Conservation (phyloP, 2,888 invertebrate genomes). For the Netelia inedita region DNA sequence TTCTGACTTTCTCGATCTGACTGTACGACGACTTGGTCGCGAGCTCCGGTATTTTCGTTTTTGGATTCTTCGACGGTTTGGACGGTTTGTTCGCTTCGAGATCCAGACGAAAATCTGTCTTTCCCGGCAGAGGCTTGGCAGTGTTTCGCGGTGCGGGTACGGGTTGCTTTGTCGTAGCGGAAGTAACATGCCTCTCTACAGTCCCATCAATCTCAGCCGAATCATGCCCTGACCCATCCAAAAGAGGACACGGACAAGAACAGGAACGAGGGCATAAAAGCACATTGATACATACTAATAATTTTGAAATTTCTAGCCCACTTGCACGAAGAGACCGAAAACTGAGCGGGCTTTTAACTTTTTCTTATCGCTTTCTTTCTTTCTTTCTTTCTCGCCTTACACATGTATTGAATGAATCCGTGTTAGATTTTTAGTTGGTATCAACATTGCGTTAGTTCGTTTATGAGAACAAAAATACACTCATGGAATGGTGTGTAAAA, state of each 20-base stretch:
- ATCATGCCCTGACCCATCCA: slow-evolving; percentile 85
- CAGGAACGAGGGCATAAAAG: slow-evolving; percentile 85
- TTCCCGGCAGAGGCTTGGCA: slow-evolving; percentile 75
- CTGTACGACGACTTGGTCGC: slow-evolving; percentile 59
- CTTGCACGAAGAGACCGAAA: slow-evolving; percentile 78
- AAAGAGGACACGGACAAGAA: slow-evolving; percentile 84
- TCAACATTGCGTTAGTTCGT: slow-evolving; percentile 81
- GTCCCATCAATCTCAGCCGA: slow-evolving; percentile 85
- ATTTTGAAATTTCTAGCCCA: slow-evolving; percentile 81
- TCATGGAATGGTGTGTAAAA: slow-evolving; percentile 78
- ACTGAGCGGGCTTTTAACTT: slow-evolving; percentile 73
- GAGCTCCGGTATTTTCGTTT: slow-evolving; percentile 74
- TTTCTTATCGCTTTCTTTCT: slow-evolving; percentile 33
- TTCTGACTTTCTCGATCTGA: slow-evolving; percentile 36
- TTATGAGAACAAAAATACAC: slow-evolving; percentile 65
- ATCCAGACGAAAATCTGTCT: slow-evolving; percentile 81
- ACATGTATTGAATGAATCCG: slow-evolving; percentile 68
- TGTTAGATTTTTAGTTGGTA: slow-evolving; percentile 79
- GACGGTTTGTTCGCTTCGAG: slow-evolving; percentile 74
- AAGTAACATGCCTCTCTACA: slow-evolving; percentile 85
- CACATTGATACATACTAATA: slow-evolving; percentile 85
- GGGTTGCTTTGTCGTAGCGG: slow-evolving; percentile 83
- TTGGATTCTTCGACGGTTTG: slow-evolving; percentile 68
- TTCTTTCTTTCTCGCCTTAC: slow-evolving; percentile 39
- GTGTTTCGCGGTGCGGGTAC: slow-evolving; percentile 83